Evolutionary conservation across 2,797 vertebrate species (phyloP), one percentile per base, ranked within the genome.

Genomic region (Antrozous pallidus): DNA sequence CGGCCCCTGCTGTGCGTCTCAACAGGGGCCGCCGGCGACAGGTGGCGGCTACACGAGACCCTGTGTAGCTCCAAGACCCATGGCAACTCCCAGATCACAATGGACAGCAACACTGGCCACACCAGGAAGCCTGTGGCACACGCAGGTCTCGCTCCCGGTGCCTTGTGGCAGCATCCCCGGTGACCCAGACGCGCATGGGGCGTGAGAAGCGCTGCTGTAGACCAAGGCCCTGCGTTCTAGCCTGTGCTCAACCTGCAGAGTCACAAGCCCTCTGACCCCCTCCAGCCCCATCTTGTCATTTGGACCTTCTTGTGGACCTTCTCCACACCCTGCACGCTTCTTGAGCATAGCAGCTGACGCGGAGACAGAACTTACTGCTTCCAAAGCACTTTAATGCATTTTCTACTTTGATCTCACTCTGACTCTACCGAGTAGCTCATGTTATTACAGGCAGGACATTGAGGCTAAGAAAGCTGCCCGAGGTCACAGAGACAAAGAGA

Each of bases 11-110:
- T 26, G 61, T 9, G 6, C 14, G 3, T 70, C 73, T 63, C 45
- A 45, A 2, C 7, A 31, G 33, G 81, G n/a, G n/a, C n/a, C n/a
- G n/a, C n/a, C 17, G n/a, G 51, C 2, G 1, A 56, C 33, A 22
- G 0, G 6, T 1, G 31, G 49, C 17, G 1, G 22, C 54, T 58
- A 11, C 4, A 1, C 10, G 6, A 26, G 67, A 56, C 8, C 31
- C 69, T 3, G 13, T 11, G 8, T 14, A n/a, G n/a, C n/a, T n/a
- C n/a, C n/a, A n/a, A n/a, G n/a, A n/a, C n/a, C 22, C 54, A 33
- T 10, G 2, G 83, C 20, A 26, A 26, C 17, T 6, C n/a, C 73
- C 20, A 69, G 51, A 38, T n/a, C 63, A 40, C 38, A 18, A 40
- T 10, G 26, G 4, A 45, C 38, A 6, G 61, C 33, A 14, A 56